A percentile compares a stretch with the other conserved stretches of the same genome.
These are phyloP conservation scores for Pseudorhombus dupliciocellatus DNA, from an alignment of 2,113 vertebrate genomes.

Conservation along the genomic window DNA sequence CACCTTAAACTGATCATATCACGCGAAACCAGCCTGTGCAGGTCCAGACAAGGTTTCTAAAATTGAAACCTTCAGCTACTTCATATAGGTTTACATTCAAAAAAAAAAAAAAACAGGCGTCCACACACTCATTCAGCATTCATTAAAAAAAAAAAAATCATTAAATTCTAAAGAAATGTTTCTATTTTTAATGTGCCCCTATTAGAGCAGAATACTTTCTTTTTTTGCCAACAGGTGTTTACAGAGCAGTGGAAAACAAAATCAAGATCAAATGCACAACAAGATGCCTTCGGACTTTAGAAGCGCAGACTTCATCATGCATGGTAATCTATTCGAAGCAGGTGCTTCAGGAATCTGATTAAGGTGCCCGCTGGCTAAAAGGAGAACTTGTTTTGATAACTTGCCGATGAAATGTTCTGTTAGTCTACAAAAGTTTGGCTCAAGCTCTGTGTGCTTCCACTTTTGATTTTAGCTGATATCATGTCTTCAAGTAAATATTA, in stretches of 20 bases:
- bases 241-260: not conserved
- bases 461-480: not conserved
- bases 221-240: conserved; percentile 2
- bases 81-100: too few species aligned
- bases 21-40: too few species aligned
- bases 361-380: conserved; percentile 9
- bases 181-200: not conserved
- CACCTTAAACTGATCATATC: too few species aligned
- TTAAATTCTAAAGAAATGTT: not conserved
- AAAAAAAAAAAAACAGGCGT: too few species aligned
- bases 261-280: not conserved
- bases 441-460: not conserved
- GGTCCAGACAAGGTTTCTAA: too few species aligned
- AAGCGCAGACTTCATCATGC: conserved; percentile 10
- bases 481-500: not conserved
- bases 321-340: conserved; percentile 24
- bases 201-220: not conserved
- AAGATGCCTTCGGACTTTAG: not conserved
- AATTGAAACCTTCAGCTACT: too few species aligned
- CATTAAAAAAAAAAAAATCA: too few species aligned
- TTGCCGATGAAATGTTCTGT: conserved; percentile 8
- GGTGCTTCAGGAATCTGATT: conserved; percentile 6
- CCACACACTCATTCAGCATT: too few species aligned
- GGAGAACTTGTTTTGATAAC: conserved; percentile 20
- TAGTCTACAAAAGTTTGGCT: not conserved